These are phyloP conservation scores for Autographa pulchrina DNA, from an alignment of 2,888 invertebrate genomes.

Conservation along the genomic window DNA sequence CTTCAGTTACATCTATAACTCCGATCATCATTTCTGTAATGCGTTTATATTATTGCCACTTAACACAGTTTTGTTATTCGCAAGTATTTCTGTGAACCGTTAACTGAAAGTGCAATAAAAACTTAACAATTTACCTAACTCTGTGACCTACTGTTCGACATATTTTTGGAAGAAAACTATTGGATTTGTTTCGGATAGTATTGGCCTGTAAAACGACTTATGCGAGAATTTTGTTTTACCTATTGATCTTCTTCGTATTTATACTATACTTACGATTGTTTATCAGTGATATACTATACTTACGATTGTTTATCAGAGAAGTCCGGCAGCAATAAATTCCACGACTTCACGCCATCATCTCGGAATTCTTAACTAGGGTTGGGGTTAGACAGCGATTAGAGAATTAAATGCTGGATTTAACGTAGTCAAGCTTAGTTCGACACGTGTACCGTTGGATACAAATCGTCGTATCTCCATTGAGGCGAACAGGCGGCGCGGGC, in stretches of 20 bases:
- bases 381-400: conserved; percentile 63
- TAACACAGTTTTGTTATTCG: conserved; percentile 50
- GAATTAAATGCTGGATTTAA: conserved; percentile 76
- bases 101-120: conserved; percentile 51
- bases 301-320: conserved; percentile 5
- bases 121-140: conserved; percentile 42
- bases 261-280: conserved; percentile 7
- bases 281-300: too few relatives aligned
- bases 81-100: conserved; percentile 50
- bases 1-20: conserved; percentile 29
- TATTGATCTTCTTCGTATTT: conserved; percentile 6
- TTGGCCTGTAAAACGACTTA: not conserved
- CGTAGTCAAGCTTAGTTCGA: conserved; percentile 73
- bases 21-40: conserved; percentile 39
- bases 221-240: not conserved
- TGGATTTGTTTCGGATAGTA: conserved; percentile 10
- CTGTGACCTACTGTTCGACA: conserved; percentile 43
- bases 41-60: conserved; percentile 45
- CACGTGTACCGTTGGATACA: conserved; percentile 85
- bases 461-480: conserved; percentile 86
- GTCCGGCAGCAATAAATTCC: conserved; percentile 61
- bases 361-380: conserved; percentile 63
- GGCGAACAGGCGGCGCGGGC: conserved; percentile 74
- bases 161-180: conserved; percentile 38
- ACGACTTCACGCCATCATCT: conserved; percentile 65